phyloP scores from a whole-genome alignment of 2,888 invertebrate genomes.

The Trachelus troglodyta region DNA sequence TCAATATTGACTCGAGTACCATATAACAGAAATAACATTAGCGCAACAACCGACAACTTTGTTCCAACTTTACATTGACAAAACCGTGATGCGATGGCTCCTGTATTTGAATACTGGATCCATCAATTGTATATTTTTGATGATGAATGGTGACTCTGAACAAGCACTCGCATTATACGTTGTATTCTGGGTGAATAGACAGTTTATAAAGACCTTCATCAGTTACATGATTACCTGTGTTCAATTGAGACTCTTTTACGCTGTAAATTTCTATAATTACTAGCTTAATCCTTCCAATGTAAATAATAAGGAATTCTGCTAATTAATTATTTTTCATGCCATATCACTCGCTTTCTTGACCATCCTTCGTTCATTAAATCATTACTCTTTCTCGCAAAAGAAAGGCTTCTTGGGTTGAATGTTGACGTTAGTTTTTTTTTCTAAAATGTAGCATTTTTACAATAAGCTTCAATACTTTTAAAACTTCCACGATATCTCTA shows the following conservation, averaged over 20 bases:
- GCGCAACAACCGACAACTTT: not conserved
- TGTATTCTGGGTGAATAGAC: not conserved
- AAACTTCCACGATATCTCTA: slow-evolving; percentile 7
- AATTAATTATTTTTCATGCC: not conserved
- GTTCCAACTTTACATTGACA: slow-evolving; percentile 16
- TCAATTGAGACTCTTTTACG: too few species aligned
- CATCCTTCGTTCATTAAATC: slow-evolving; percentile 12
- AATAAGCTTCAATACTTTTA: slow-evolving; percentile 21
- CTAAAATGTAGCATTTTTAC: slow-evolving; percentile 30
- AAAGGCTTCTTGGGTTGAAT: slow-evolving; percentile 20
- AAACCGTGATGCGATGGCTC: slow-evolving; percentile 16
- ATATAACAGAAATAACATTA: slow-evolving; percentile 17
- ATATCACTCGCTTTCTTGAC: slow-evolving; percentile 16
- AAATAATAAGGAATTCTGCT: too few species aligned
- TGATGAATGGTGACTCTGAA: slow-evolving; percentile 6
- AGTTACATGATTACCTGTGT: too few species aligned
- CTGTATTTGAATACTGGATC: slow-evolving; percentile 14
- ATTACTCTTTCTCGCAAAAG: not conserved
- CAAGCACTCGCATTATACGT: not conserved
- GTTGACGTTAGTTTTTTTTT: slow-evolving; percentile 27
- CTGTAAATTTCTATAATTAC: too few species aligned
- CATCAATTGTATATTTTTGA: slow-evolving; percentile 14
- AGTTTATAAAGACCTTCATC: slow-evolving; percentile 9
- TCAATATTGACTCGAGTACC: not conserved
- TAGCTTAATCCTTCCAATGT: too few species aligned